Evolutionary conservation across 2,113 vertebrate genomes (phyloP), one percentile per base, ranked within the genome.

Genomic region (Nycticorax nycticorax): DNA sequence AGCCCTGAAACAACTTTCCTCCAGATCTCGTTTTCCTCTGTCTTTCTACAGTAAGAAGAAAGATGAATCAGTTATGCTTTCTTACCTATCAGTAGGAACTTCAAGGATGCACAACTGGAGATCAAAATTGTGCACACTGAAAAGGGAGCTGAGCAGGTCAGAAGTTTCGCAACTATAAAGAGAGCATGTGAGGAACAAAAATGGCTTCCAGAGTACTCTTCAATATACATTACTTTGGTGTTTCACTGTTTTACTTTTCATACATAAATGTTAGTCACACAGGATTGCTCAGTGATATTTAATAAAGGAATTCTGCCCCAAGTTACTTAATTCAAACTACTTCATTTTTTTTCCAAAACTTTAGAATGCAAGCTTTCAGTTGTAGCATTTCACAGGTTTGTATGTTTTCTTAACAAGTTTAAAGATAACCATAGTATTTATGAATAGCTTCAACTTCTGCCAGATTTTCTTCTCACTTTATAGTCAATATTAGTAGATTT

Each of bases 391-490:
- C 12, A 47, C 18, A 18, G 26, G 50, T 80, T 77, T 66, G 2
- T 41, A 62, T 55, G 24, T 3, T 66, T 84, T 87, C 41, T 93
- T 81, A 67, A 12, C 5, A 63, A 84, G 84, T 77, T n/a, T 89
- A 63, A 86, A 57, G 59, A 37, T 62, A 77, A 27, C 28, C 6
- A 7, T 17, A n/a, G 37, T 53, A 32, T 62, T 53, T 90, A 53
- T 80, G n/a, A 85, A 68, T 27, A 73, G 10, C 30, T 85, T 83
- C 66, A 83, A 56, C 63, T 48, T 47, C 41, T 86, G 9, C 20
- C 27, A 86, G 78, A 48, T 82, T 88, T 94, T 90, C 19, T 71
- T 88, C 27, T 83, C 24, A n/a, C 30, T 90, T 79, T 68, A 39
- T 20, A 88, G 33, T 76, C 43, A 64, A 57, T 85, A 48, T 82